phyloP scores from a whole-genome alignment of 2,113 vertebrate species.

The Emydura subglobosa region DNA sequence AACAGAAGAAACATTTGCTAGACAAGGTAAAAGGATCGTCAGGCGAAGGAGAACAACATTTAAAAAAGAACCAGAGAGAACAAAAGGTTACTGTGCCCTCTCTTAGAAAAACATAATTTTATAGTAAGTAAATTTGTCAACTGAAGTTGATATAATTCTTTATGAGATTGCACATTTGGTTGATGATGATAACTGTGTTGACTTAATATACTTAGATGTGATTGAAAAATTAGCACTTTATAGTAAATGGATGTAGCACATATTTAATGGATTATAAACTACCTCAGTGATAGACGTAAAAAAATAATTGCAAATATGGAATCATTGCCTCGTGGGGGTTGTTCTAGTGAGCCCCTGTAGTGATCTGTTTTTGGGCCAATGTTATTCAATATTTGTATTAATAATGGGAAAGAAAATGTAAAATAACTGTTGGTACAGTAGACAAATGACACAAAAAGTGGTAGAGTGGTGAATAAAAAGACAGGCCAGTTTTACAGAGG shows the following conservation, averaged over 20 bases:
- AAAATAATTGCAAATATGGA: background rate
- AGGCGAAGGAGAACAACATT: no score
- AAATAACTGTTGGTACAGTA: background rate
- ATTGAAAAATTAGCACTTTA: slow-evolving; percentile 56
- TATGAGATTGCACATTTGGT: slow-evolving; percentile 52
- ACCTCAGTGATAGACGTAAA: slow-evolving; percentile 10
- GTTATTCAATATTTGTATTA: background rate
- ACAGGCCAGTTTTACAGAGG: background rate
- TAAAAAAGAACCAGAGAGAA: background rate
- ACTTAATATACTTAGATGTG: slow-evolving; percentile 50
- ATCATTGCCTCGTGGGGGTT: background rate
- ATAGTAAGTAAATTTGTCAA: slow-evolving; percentile 52
- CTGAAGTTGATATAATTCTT: slow-evolving; percentile 49
- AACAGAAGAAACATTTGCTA: background rate
- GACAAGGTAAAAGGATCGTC: background rate
- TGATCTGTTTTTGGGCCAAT: background rate
- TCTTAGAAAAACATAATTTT: background rate
- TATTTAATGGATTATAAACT: background rate
- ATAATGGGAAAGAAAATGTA: background rate
- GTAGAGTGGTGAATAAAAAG: background rate
- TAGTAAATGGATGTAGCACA: slow-evolving; percentile 30
- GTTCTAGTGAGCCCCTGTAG: background rate
- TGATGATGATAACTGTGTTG: slow-evolving; percentile 17
- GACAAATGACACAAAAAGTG: background rate
- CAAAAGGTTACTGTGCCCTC: background rate